Conservation (phyloP, 2,797 vertebrate genomes). For the Phoebastria nigripes region DNA sequence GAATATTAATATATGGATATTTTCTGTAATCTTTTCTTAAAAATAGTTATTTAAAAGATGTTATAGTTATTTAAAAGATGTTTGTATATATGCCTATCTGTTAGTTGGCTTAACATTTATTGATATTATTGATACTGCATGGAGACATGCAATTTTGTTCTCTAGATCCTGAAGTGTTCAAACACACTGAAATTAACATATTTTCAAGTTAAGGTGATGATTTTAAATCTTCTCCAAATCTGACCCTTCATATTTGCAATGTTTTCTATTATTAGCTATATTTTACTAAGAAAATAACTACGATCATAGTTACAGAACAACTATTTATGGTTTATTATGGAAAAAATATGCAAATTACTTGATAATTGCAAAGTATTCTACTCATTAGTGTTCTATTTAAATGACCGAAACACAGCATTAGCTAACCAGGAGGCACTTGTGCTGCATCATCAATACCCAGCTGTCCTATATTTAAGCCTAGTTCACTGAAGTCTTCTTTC, state of each 20-base stretch:
- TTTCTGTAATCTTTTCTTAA: background rate
- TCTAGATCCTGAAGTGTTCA: background rate
- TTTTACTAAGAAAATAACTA: background rate
- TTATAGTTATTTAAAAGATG: too few relatives aligned
- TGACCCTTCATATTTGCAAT: background rate
- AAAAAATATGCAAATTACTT: background rate
- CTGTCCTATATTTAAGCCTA: constrained; percentile 86
- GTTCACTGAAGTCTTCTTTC: constrained; percentile 88
- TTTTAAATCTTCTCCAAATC: background rate
- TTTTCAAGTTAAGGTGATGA: background rate
- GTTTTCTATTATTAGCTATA: background rate
- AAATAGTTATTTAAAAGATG: background rate
- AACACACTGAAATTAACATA: background rate
- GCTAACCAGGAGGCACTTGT: constrained; percentile 88
- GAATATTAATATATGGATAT: background rate
- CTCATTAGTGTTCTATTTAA: background rate
- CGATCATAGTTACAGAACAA: background rate
- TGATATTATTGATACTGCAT: background rate
- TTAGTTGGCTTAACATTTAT: background rate
- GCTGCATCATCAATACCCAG: constrained; percentile 93
- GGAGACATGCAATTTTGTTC: background rate
- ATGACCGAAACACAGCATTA: background rate
- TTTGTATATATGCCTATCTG: background rate
- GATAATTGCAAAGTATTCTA: background rate
- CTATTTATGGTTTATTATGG: background rate